Base-by-base conservation (phyloP, 1,140 invertebrate species). In the Caenorhabditis remanei region DNA sequence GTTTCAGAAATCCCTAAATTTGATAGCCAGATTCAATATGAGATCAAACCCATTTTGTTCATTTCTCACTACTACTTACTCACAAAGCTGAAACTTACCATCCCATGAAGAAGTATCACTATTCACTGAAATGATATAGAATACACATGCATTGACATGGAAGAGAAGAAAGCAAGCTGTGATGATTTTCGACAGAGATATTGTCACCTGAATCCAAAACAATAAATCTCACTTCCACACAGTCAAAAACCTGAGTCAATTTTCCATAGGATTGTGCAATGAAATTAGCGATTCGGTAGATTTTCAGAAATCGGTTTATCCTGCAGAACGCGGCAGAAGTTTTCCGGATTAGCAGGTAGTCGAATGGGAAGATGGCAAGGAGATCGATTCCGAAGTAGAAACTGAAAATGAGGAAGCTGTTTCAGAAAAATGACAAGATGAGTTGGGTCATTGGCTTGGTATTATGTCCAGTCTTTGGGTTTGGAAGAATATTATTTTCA, bases 101-200 rank as follows among this genome's bases (percentile, higher is more conserved):
- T 63, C 58, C 61, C 61, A 61, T 4, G 61, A 65, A 8, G 46
- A 55, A n/a, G 65, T 86, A 32, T 75, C 53, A 63, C 85, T 86
- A 19, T 75, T 56, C 21, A 86, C 56, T 14, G 85, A 86, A 58
- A 86, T 50, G 32, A 75, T 75, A 63, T 86, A 86, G n/a, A 71
- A 86, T 19, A 75, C 75, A 79, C 85, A 86, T 11, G 85, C 85
- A 82, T 86, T 86, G 48, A 61, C 41, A 82, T 86, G 85, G 24
- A 86, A 86, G 3, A 86, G 50, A 7, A 86, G 19, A 48, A 75
- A 61, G 61, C 85, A 86, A 19, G 63, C 55, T 24, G 63, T 32
- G 24, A 86, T 40, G n/a, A 86, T 86, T 41, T 82, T 53, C 40
- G 53, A 75, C 5, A 86, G 43, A 9, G 85, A 75, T 41, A 86